Base-by-base conservation (phyloP, 2,113 vertebrate species). In the Ctenodactylus gundi region DNA sequence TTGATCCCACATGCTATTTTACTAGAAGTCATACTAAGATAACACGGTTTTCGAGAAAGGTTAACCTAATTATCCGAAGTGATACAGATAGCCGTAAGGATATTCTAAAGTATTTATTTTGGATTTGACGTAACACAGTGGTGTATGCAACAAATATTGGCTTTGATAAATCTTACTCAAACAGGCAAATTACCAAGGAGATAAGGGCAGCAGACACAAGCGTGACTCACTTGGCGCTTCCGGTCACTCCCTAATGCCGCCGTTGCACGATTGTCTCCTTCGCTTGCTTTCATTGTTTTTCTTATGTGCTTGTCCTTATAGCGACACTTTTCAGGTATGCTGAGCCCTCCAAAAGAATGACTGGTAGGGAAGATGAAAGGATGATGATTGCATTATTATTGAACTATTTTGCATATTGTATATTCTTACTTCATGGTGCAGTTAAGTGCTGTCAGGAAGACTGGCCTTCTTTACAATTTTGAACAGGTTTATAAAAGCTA, bases 201-300 rank as follows among this genome's bases (percentile, higher is more conserved):
- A 18, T n/a, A 83, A n/a, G 20, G 91, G 21, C 41, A 41, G 70
- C 29, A 72, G 68, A 83, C 18, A 41, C 6, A 93, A 36, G 31
- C 10, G 57, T 46, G 55, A 49, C 11, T 12, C 36, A 88, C 70
- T 55, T 90, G 64, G 58, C 15, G 84, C 23, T 64, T 53, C 23
- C 60, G 31, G 55, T 94, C 21, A 90, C 90, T 55, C 82, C 23
- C 51, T 91, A 80, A 83, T 91, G 82, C 82, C 27, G 58, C 25
- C 80, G 51, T n/a, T 83, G 7, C 21, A 44, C 60, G 83, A 41
- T 93, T 78, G 89, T 62, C 27, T 73, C 76, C 15, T 96, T 34
- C 29, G 70, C n/a, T 94, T 76, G 20, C 44, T 86, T 77, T 95
- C 76, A 87, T 64, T 78, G 3, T 39, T 94, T 25, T 31, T 92